Percentiles rank a stretch among this genome's conserved stretches.
Conservation (phyloP, 2,888 invertebrate genomes). For the Mesorhabditis spiculigera region DNA sequence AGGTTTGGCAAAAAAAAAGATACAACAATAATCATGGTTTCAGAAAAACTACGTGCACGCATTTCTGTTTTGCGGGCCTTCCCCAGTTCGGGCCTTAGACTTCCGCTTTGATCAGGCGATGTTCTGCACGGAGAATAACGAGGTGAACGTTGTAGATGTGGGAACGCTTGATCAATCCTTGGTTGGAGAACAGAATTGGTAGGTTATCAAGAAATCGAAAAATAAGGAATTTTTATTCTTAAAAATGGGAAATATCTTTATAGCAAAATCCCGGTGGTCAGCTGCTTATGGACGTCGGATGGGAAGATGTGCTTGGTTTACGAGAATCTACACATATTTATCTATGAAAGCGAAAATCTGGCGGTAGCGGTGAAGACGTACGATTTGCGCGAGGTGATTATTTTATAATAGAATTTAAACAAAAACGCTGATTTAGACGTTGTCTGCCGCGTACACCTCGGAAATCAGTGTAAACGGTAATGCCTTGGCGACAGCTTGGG, state of each 20-base stretch:
- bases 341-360: conserved; percentile 3
- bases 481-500: too few relatives aligned
- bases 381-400: neutral
- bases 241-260: neutral
- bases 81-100: neutral
- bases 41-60: neutral
- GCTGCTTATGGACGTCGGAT: neutral
- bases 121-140: neutral
- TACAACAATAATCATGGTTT: neutral
- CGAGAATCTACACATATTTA: neutral
- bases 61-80: neutral
- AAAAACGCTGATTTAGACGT: too few relatives aligned
- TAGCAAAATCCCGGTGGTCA: neutral
- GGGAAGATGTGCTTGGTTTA: neutral
- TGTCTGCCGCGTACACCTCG: too few relatives aligned
- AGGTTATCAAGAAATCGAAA: neutral
- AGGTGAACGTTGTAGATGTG: neutral
- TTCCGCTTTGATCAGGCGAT: neutral
- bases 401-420: too few relatives aligned
- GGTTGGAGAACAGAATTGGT: neutral
- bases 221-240: neutral
- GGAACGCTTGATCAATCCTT: neutral
- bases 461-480: too few relatives aligned
- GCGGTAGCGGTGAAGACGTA: neutral
- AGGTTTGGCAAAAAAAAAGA: neutral